phyloP scores from a whole-genome alignment of 1,140 invertebrate genomes.

The Drosophila biarmipes region DNA sequence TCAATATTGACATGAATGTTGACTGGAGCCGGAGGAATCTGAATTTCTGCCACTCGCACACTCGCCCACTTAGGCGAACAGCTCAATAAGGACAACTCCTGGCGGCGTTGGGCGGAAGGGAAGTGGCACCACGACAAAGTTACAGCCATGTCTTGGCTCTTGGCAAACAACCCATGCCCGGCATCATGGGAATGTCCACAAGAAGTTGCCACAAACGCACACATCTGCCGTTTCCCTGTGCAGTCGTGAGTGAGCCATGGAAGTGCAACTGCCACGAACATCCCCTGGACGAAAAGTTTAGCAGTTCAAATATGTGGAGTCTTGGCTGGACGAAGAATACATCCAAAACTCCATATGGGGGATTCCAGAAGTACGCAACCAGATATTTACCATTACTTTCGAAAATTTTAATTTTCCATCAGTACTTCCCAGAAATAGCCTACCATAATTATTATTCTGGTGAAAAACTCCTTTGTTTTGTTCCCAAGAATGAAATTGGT shows the following conservation, averaged over 20 bases:
- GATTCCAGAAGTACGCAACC: slow-evolving; percentile 12
- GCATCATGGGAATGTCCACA: slow-evolving; percentile 55
- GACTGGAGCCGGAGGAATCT: slow-evolving; percentile 55
- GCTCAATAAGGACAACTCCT: slow-evolving; percentile 43
- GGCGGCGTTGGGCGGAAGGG: slow-evolving; percentile 14
- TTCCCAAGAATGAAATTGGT: no score
- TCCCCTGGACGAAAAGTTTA: slow-evolving; percentile 21
- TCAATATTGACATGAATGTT: slow-evolving; percentile 80
- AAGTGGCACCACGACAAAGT: slow-evolving; percentile 42
- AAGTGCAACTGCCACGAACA: slow-evolving; percentile 36
- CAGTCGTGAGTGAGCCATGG: slow-evolving; percentile 11
- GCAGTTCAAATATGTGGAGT: slow-evolving; percentile 6
- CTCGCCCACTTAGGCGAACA: slow-evolving; percentile 31
- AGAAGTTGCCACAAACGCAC: slow-evolving; percentile 21
- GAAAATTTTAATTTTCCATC: background rate
- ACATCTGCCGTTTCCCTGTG: slow-evolving; percentile 19
- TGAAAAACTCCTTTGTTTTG: background rate
- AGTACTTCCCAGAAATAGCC: background rate
- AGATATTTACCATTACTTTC: background rate
- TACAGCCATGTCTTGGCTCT: slow-evolving; percentile 25
- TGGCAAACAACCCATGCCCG: slow-evolving; percentile 43
- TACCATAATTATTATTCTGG: no score
- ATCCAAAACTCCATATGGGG: background rate
- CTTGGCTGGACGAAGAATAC: background rate
- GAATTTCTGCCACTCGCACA: slow-evolving; percentile 43